These are phyloP conservation scores for Peromyscus aztecus DNA, from an alignment of 2,797 vertebrate species.

Conservation along the genomic window DNA sequence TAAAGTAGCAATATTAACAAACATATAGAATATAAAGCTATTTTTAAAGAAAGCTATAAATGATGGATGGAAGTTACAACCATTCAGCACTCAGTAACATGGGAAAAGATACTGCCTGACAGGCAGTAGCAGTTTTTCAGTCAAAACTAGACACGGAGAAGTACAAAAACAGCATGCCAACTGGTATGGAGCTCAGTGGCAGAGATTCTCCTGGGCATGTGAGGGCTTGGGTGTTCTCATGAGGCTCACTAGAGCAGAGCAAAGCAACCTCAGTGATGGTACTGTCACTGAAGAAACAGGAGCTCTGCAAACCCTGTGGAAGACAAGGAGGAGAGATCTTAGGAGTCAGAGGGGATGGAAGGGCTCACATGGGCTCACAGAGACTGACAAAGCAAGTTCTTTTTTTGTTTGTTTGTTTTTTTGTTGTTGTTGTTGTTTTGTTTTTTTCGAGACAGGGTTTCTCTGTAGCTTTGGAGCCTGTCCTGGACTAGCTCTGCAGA, in stretches of 20 bases:
- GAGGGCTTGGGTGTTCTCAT: neutral
- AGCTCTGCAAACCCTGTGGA: fast-evolving
- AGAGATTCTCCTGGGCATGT: no score
- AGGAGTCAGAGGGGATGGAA: neutral
- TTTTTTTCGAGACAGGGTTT: no score
- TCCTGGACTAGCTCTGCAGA: no score
- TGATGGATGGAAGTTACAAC: neutral
- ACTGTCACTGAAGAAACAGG: neutral
- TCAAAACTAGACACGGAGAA: neutral
- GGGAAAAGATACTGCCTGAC: neutral
- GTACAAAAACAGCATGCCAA: neutral
- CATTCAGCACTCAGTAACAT: neutral
- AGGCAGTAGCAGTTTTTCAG: neutral
- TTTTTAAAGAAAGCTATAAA: neutral
- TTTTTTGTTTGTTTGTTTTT: no score
- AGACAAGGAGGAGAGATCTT: neutral
- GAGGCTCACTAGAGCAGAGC: neutral
- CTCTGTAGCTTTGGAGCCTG: no score
- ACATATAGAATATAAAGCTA: neutral
- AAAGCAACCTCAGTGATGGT: neutral
- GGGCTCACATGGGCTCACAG: neutral
- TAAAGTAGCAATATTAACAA: neutral
- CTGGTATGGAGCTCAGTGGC: neutral
- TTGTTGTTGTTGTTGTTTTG: no score
- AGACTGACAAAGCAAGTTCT: neutral